Evolutionary conservation across 2,888 invertebrate species (phyloP).

Genomic region (Apoda limacodes): DNA sequence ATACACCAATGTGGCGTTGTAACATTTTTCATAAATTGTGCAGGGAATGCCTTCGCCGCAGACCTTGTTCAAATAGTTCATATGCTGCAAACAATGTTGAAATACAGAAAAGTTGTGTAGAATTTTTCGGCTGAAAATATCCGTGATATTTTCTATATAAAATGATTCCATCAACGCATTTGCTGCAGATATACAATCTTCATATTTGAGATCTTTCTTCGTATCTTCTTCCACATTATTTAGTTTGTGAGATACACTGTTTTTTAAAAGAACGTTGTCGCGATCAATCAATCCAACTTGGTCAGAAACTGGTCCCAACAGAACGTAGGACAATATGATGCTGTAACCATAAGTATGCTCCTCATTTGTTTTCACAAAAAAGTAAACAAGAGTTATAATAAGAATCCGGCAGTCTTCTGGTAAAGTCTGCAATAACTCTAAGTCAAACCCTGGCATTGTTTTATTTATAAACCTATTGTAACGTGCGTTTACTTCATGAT

Average conservation of each 20-base stretch:
- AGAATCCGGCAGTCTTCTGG: conserved; percentile 18
- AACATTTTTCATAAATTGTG: conserved; percentile 23
- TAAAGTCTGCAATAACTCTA: conserved; percentile 7
- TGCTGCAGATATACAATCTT: conserved; percentile 15
- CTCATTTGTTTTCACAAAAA: conserved; percentile 19
- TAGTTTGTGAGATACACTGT: neutral
- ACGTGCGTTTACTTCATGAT: too few relatives aligned
- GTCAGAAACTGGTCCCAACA: conserved; percentile 19
- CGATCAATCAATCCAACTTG: conserved; percentile 19
- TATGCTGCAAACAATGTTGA: conserved; percentile 30
- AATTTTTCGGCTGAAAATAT: conserved; percentile 15
- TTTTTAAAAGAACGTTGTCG: conserved; percentile 12
- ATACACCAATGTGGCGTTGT: conserved; percentile 27
- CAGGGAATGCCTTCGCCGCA: conserved; percentile 21
- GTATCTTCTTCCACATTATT: neutral
- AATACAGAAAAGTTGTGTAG: conserved; percentile 30
- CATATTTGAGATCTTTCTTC: conserved; percentile 2
- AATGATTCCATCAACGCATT: conserved; percentile 18
- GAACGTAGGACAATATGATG: conserved; percentile 22
- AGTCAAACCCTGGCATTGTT: conserved; percentile 14
- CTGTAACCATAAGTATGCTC: conserved; percentile 22
- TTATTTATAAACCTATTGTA: too few relatives aligned
- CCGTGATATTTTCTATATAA: conserved; percentile 11
- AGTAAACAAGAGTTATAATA: conserved; percentile 24
- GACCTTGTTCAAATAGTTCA: conserved; percentile 30